Evolutionary conservation across 23 tunicate genomes (phyloP).

Genomic region (Diplosoma virens): DNA sequence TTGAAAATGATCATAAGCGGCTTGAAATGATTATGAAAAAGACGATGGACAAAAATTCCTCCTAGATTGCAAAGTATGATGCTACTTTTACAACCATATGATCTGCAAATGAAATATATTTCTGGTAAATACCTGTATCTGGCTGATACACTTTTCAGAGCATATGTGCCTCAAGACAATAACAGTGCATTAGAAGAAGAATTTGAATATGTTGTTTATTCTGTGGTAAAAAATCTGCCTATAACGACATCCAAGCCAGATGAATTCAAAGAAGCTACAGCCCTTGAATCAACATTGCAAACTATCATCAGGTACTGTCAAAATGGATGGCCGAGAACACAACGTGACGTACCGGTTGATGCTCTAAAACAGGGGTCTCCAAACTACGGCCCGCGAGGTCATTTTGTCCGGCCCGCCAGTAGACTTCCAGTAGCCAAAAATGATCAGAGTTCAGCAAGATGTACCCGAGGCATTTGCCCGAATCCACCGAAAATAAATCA

Average conservation of each 20-base stretch:
- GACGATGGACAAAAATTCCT: conserved; percentile 37
- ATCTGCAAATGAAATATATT: conserved; percentile 17
- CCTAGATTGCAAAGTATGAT: conserved; percentile 44
- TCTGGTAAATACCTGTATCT: conserved; percentile 30
- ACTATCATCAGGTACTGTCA: conserved; percentile 1
- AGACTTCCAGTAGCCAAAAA: too few relatives aligned
- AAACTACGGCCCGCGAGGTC: too few relatives aligned
- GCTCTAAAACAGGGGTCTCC: too few relatives aligned
- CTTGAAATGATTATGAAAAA: conserved; percentile 36
- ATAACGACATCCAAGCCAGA: conserved; percentile 6
- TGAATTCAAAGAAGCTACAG: conserved; percentile 24
- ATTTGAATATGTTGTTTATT: conserved; percentile 11
- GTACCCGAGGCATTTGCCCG: too few relatives aligned
- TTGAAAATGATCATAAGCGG: conserved; percentile 54
- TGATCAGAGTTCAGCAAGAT: too few relatives aligned
- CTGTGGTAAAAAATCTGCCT: conserved; percentile 7
- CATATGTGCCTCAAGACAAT: background rate
- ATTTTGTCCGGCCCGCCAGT: too few relatives aligned
- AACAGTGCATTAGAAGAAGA: conserved; percentile 4
- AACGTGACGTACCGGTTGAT: conserved; percentile 7
- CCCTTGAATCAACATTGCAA: conserved; percentile 9
- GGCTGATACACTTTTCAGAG: conserved; percentile 52
- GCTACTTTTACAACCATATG: conserved; percentile 44
- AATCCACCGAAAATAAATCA: too few relatives aligned
- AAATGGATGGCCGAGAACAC: conserved; percentile 36